These are phyloP conservation scores for Thalassoma bifasciatum DNA, from an alignment of 2,113 vertebrate species.

Conservation along the genomic window DNA sequence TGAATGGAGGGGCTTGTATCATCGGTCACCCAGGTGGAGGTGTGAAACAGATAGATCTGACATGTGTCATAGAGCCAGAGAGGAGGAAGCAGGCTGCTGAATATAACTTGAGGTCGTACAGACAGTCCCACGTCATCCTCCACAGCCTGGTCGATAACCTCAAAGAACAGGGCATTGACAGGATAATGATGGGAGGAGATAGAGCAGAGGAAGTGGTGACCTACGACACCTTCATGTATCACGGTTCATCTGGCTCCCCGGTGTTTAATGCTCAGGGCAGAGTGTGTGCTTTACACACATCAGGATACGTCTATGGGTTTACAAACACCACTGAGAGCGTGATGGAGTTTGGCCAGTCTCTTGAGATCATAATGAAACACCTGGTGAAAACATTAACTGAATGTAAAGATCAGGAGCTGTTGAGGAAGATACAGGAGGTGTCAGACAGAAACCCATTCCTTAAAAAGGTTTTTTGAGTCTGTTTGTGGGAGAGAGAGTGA, in stretches of 20 bases:
- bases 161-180: neutral
- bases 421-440: neutral
- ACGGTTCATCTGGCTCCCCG: conserved; percentile 49
- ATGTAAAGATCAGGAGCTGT: neutral
- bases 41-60: conserved; percentile 32
- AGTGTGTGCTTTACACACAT: conserved; percentile 41
- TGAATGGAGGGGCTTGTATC: conserved; percentile 18
- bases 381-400: conserved; percentile 4
- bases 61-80: conserved; percentile 34
- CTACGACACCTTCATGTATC: conserved; percentile 42
- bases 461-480: neutral
- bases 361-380: conserved; percentile 24
- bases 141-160: neutral
- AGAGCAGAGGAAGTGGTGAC: accelerated
- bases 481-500: neutral
- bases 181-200: neutral
- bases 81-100: neutral
- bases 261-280: conserved; percentile 22
- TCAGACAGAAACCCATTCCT: neutral
- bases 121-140: no score
- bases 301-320: neutral
- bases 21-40: conserved; percentile 23
- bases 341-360: conserved; percentile 11
- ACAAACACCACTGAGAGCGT: accelerated
- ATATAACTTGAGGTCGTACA: neutral